Percentiles rank a stretch among this genome's conserved stretches.
phyloP scores from a whole-genome alignment of 2,797 vertebrate genomes.

The Notoglanidium macrostoma region DNA sequence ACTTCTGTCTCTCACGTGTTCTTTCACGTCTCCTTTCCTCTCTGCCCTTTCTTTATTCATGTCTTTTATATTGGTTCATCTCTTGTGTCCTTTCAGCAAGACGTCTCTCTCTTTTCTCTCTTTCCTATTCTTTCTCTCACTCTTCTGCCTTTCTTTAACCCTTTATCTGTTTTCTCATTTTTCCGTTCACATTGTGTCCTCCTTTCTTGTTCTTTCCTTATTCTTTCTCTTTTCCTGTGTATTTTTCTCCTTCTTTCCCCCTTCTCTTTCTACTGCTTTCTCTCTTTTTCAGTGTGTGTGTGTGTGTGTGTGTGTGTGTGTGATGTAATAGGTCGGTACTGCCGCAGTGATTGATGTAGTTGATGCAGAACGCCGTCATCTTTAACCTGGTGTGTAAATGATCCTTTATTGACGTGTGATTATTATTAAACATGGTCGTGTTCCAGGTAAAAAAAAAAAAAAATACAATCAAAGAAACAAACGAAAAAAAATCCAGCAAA shows the following conservation, averaged over 20 bases:
- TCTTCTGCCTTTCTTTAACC: neutral
- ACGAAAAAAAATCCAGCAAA: neutral
- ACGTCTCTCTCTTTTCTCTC: too few species aligned
- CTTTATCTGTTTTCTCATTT: neutral
- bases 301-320: slow-evolving; percentile 16
- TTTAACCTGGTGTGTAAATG: neutral
- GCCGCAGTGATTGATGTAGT: neutral
- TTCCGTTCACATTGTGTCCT: neutral
- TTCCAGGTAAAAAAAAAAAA: neutral
- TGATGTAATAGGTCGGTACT: neutral
- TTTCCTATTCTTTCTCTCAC: too few species aligned
- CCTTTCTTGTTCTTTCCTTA: neutral
- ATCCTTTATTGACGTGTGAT: neutral
- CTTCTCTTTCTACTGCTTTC: neutral
- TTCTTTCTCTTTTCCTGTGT: neutral
- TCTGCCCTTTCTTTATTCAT: neutral
- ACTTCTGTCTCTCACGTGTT: neutral
- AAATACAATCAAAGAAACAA: too few species aligned
- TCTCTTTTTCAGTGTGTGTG: neutral
- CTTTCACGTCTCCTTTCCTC: too few species aligned
- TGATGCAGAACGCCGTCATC: neutral
- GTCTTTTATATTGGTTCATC: too few species aligned
- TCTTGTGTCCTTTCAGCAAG: neutral
- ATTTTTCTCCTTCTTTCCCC: neutral
- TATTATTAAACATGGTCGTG: neutral